phyloP scores from a whole-genome alignment of 2,113 vertebrate genomes.

The Albula goreensis region DNA sequence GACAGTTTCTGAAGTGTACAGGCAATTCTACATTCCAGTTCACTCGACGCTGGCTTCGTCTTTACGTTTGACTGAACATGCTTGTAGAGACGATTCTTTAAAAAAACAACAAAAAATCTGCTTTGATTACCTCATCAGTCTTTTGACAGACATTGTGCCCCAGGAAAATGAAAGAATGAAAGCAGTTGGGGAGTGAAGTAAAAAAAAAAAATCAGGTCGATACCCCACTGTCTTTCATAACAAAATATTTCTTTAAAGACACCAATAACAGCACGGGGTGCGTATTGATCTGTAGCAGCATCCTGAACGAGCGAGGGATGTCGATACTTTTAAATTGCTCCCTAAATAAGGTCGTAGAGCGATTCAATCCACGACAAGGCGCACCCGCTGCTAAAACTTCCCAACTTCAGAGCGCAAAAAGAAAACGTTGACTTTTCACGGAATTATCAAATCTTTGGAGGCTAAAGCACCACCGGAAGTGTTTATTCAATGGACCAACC shows the following conservation, averaged over 20 bases:
- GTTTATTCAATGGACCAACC: background rate
- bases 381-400: background rate
- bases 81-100: background rate
- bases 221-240: conserved; percentile 1
- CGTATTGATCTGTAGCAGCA: background rate
- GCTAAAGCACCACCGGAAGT: too few species aligned
- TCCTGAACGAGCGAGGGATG: background rate
- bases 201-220: background rate
- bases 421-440: background rate
- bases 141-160: background rate
- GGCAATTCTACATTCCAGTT: background rate
- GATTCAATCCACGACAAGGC: background rate
- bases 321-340: conserved; percentile 16
- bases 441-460: background rate
- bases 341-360: background rate
- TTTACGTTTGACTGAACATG: background rate
- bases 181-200: background rate
- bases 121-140: conserved; percentile 3
- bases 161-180: background rate
- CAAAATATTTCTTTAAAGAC: background rate
- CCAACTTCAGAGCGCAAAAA: background rate
- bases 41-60: background rate
- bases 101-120: background rate
- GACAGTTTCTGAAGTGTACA: too few species aligned
- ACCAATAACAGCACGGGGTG: background rate